A percentile compares a stretch with the other conserved stretches of the same genome.
Evolutionary conservation across 2,113 vertebrate species (phyloP).

Genomic region (Cnemophilus loriae): DNA sequence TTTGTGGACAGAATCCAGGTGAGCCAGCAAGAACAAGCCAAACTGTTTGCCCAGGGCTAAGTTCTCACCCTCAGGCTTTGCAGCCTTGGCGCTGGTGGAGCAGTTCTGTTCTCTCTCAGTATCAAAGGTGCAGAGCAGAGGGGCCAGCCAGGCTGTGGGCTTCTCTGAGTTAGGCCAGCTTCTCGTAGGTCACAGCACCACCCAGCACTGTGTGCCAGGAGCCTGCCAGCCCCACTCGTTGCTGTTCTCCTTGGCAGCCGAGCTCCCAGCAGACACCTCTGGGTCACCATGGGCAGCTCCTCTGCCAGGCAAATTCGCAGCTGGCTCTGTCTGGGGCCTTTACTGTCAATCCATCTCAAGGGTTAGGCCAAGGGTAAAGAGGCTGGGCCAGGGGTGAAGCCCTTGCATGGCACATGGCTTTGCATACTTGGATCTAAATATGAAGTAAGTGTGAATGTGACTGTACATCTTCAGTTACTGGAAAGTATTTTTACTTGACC

Average conservation of each 20-base stretch:
- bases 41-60: not conserved
- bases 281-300: not conserved
- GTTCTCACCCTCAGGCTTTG: not conserved
- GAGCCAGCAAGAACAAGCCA: not conserved
- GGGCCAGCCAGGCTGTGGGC: not conserved
- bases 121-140: not conserved
- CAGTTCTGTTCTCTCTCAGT: not conserved
- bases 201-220: fast-evolving
- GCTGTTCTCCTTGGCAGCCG: not conserved
- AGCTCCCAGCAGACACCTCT: not conserved
- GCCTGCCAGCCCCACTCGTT: not conserved
- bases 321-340: not conserved
- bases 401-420: not conserved
- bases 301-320: not conserved
- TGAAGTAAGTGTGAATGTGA: not conserved
- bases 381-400: not conserved
- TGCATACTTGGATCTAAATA: conserved; percentile 2
- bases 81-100: not conserved
- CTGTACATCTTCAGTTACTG: not conserved
- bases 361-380: not conserved
- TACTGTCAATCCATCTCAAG: not conserved
- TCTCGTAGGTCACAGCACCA: not conserved
- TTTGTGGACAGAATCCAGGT: not conserved
- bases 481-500: conserved; percentile 30
- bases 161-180: not conserved